Percentiles rank a stretch among this genome's conserved stretches.
These are phyloP conservation scores for Toxonevra muliebris DNA, from an alignment of 2,888 invertebrate genomes.

Conservation along the genomic window DNA sequence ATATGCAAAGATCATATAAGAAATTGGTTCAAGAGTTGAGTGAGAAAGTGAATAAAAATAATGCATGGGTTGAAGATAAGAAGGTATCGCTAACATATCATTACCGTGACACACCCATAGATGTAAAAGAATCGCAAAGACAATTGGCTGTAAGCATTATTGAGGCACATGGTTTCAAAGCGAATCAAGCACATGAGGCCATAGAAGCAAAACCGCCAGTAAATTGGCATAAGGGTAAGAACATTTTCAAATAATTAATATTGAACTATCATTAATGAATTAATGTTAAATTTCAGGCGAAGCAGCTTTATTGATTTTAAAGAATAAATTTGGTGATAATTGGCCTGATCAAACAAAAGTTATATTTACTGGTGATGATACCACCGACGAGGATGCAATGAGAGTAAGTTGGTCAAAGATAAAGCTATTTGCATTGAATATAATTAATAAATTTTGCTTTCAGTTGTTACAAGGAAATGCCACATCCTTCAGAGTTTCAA, in stretches of 20 bases:
- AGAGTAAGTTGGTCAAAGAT: slow-evolving; percentile 67
- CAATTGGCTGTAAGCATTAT: slow-evolving; percentile 71
- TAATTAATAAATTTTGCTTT: slow-evolving; percentile 1
- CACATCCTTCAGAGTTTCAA: slow-evolving; percentile 78
- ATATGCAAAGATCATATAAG: slow-evolving; percentile 72
- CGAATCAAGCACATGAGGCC: slow-evolving; percentile 75
- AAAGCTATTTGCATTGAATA: neutral
- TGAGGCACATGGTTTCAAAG: slow-evolving; percentile 71
- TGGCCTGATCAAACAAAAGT: slow-evolving; percentile 77
- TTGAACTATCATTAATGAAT: no score
- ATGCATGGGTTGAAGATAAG: slow-evolving; percentile 82
- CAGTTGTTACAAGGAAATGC: slow-evolving; percentile 78
- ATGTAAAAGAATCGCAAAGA: slow-evolving; percentile 67
- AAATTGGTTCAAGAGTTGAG: slow-evolving; percentile 72
- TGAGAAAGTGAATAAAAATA: slow-evolving; percentile 69
- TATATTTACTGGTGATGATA: slow-evolving; percentile 88
- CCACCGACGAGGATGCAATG: slow-evolving; percentile 91
- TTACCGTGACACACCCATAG: slow-evolving; percentile 73
- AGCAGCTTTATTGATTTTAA: slow-evolving; percentile 77
- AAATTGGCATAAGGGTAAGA: slow-evolving; percentile 75
- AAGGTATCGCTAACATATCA: slow-evolving; percentile 77
- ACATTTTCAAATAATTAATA: no score
- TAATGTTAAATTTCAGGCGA: slow-evolving; percentile 60
- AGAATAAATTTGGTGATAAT: slow-evolving; percentile 76
- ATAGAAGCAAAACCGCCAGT: slow-evolving; percentile 82